Conservation (phyloP, 2,888 invertebrate genomes). For the Tenthredo distinguenda region DNA sequence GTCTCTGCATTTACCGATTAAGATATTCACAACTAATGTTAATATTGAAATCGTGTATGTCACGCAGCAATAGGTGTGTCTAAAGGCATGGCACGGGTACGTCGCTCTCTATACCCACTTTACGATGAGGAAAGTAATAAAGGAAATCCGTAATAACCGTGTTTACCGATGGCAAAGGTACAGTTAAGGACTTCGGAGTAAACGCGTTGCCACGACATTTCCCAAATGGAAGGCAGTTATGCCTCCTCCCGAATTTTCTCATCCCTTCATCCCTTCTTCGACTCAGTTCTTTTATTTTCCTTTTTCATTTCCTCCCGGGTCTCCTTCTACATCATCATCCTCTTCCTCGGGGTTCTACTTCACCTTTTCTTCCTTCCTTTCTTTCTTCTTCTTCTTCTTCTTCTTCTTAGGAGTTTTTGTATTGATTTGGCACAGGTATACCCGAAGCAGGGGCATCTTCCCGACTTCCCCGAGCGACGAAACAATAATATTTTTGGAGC, state of each 20-base stretch:
- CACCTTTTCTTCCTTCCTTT: neutral
- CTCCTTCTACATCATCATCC: slow-evolving; percentile 14
- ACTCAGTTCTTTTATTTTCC: neutral
- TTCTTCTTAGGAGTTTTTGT: slow-evolving; percentile 8
- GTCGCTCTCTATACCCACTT: slow-evolving; percentile 8
- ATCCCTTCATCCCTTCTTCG: slow-evolving; percentile 2
- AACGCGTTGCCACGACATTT: slow-evolving; percentile 30
- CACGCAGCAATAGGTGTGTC: too few species aligned
- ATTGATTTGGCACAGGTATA: slow-evolving; percentile 15
- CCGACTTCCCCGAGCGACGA: neutral
- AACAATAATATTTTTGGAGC: slow-evolving; percentile 45
- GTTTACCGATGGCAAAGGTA: slow-evolving; percentile 31
- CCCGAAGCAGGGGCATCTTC: neutral
- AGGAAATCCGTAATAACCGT: slow-evolving; percentile 35
- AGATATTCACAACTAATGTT: too few species aligned
- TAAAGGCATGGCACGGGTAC: neutral
- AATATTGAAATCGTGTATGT: too few species aligned
- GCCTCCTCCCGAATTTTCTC: slow-evolving; percentile 20
- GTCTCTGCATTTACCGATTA: too few species aligned
- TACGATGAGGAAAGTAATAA: slow-evolving; percentile 20
- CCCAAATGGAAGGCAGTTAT: slow-evolving; percentile 32
- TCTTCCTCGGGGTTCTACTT: neutral
- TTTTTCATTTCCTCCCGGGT: neutral
- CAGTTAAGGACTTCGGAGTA: slow-evolving; percentile 18
- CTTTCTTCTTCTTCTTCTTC: neutral